These are phyloP conservation scores for Plotosus lineatus DNA, from an alignment of 2,113 vertebrate genomes.

Conservation along the genomic window DNA sequence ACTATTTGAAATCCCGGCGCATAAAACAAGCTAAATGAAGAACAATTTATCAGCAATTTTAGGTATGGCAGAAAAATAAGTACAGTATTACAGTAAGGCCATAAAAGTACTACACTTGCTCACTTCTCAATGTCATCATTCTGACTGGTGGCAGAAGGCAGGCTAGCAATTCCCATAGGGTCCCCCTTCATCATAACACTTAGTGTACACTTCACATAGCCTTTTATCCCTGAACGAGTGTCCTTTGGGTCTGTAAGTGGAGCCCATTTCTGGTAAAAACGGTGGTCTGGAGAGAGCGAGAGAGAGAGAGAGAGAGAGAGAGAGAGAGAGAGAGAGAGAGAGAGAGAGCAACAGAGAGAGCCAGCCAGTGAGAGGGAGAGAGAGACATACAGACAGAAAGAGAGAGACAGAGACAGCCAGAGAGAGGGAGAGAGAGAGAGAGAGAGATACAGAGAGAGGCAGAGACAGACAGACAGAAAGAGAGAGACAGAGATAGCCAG, in stretches of 20 bases:
- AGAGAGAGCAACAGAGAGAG: neutral
- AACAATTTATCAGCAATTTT: neutral
- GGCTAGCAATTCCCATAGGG: constrained; percentile 62
- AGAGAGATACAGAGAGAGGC: no score
- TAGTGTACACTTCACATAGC: constrained; percentile 88
- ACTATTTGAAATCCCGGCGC: neutral
- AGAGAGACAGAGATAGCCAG: neutral
- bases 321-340: neutral
- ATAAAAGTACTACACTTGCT: constrained; percentile 44
- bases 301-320: neutral
- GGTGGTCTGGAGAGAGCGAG: constrained; percentile 74
- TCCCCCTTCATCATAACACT: constrained; percentile 81
- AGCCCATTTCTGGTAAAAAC: constrained; percentile 94
- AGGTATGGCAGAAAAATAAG: neutral
- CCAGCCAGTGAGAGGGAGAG: no score
- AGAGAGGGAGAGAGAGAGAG: neutral
- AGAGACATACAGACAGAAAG: no score
- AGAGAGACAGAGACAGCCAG: no score
- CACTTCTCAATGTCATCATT: constrained; percentile 88
- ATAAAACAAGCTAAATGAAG: neutral
- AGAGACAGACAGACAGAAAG: neutral
- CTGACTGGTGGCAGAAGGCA: constrained; percentile 64
- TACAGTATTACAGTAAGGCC: neutral
- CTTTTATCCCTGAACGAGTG: constrained; percentile 84
- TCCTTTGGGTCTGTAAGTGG: constrained; percentile 87